Conservation (phyloP, 2,113 vertebrate species). For the Meriones unguiculatus region DNA sequence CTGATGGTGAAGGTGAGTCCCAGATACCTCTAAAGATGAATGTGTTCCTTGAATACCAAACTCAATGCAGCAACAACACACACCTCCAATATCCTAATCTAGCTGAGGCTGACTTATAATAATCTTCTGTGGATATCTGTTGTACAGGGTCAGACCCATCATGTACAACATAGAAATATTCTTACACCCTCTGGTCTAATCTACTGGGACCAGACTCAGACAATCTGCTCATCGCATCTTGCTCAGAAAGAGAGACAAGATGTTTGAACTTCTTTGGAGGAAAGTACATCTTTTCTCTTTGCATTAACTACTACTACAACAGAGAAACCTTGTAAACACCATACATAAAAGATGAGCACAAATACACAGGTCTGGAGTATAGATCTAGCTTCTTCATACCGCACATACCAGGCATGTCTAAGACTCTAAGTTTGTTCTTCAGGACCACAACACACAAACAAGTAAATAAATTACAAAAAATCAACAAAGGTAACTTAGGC, state of each 20-base stretch:
- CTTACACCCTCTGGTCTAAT: neutral
- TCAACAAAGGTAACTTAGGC: neutral
- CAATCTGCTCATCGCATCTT: neutral
- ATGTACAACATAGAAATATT: neutral
- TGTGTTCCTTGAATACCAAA: neutral
- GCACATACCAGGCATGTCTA: neutral
- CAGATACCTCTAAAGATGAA: slow-evolving; percentile 25
- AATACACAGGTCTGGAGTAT: neutral
- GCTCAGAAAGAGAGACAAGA: neutral
- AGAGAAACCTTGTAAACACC: neutral
- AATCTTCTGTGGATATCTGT: neutral
- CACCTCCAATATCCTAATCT: neutral
- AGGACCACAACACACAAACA: neutral
- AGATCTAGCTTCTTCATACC: neutral
- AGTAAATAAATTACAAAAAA: neutral
- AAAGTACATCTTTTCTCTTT: neutral
- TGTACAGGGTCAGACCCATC: neutral
- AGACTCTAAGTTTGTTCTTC: neutral
- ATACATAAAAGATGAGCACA: neutral
- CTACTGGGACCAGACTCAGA: neutral
- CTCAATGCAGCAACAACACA: neutral
- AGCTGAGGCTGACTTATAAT: neutral
- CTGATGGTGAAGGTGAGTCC: neutral
- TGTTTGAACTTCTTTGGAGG: neutral
- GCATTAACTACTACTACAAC: neutral